Percentiles rank a stretch among this genome's conserved stretches.
Evolutionary conservation across 1,140 invertebrate species (phyloP).

Genomic region (Battus philenor): DNA sequence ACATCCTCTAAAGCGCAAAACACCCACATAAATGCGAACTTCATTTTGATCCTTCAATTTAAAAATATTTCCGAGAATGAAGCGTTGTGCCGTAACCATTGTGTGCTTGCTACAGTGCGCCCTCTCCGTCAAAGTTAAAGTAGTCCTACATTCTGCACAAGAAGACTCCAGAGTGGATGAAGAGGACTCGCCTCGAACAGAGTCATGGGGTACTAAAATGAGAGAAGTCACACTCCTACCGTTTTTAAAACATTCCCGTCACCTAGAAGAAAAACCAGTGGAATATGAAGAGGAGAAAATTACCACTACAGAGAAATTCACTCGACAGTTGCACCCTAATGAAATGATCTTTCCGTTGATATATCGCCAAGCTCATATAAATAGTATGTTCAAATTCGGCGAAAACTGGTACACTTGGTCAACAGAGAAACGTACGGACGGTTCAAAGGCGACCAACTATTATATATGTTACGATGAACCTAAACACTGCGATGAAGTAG

Average conservation of each 20-base stretch:
- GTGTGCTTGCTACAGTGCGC: slow-evolving; percentile 27
- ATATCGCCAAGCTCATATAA: slow-evolving; percentile 54
- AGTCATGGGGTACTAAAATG: slow-evolving; percentile 37
- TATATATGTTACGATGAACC: slow-evolving; percentile 64
- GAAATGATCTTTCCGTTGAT: slow-evolving; percentile 61
- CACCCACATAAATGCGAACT: slow-evolving; percentile 6
- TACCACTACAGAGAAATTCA: slow-evolving; percentile 40
- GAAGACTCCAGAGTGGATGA: slow-evolving; percentile 56
- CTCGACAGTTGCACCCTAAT: slow-evolving; percentile 45
- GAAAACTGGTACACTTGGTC: slow-evolving; percentile 68
- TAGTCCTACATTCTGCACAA: slow-evolving; percentile 57
- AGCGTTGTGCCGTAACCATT: slow-evolving; percentile 7
- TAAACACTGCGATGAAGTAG: slow-evolving; percentile 58
- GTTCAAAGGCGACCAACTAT: slow-evolving; percentile 52
- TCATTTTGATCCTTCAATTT: slow-evolving; percentile 5
- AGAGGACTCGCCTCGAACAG: slow-evolving; percentile 44
- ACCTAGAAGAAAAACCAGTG: slow-evolving; percentile 28
- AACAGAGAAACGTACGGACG: slow-evolving; percentile 50
- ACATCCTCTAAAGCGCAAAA: slow-evolving; percentile 34
- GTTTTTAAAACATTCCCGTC: slow-evolving; percentile 40
- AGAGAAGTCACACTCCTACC: slow-evolving; percentile 38
- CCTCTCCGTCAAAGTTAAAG: slow-evolving; percentile 57
- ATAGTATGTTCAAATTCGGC: slow-evolving; percentile 66
- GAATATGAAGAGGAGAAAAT: slow-evolving; percentile 40
- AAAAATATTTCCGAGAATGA: slow-evolving; percentile 15